Evolutionary conservation across 2,113 vertebrate genomes (phyloP).

Genomic region (Barbus barbus): DNA sequence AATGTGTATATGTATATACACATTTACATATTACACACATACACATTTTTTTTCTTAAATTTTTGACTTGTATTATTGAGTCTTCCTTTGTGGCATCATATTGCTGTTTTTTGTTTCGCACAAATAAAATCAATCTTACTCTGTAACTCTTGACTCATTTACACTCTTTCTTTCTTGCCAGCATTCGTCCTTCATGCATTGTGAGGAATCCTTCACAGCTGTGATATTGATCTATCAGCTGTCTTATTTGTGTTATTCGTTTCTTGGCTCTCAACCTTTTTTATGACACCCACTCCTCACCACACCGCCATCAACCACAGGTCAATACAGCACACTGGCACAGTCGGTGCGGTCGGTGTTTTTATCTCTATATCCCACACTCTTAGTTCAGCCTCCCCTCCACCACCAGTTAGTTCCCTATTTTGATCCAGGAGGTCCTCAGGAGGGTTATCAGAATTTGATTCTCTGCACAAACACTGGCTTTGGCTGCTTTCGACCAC

Average conservation of each 20-base stretch:
- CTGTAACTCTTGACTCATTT: background rate
- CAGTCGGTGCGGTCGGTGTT: background rate
- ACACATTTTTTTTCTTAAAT: background rate
- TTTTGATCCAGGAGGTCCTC: conserved; percentile 28
- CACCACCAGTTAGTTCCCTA: background rate
- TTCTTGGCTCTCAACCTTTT: conserved; percentile 7
- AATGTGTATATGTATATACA: no score
- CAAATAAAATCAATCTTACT: background rate
- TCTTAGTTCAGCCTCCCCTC: conserved; percentile 1
- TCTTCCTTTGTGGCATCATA: background rate
- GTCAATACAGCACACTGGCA: conserved; percentile 36
- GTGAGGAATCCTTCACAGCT: background rate
- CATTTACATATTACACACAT: background rate
- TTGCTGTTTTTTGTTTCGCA: background rate
- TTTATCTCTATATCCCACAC: conserved; percentile 34
- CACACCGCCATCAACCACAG: background rate
- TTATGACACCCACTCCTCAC: conserved; percentile 14
- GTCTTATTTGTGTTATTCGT: conserved; percentile 11
- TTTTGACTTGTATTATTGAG: background rate
- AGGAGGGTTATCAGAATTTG: conserved; percentile 31
- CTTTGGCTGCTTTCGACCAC: conserved; percentile 4
- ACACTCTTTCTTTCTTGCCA: background rate
- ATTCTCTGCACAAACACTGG: conserved; percentile 22
- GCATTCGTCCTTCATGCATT: conserved; percentile 5
- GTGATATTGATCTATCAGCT: conserved; percentile 33